These are phyloP conservation scores for Hippocampus zosterae DNA, from an alignment of 2,113 vertebrate genomes.

Conservation along the genomic window DNA sequence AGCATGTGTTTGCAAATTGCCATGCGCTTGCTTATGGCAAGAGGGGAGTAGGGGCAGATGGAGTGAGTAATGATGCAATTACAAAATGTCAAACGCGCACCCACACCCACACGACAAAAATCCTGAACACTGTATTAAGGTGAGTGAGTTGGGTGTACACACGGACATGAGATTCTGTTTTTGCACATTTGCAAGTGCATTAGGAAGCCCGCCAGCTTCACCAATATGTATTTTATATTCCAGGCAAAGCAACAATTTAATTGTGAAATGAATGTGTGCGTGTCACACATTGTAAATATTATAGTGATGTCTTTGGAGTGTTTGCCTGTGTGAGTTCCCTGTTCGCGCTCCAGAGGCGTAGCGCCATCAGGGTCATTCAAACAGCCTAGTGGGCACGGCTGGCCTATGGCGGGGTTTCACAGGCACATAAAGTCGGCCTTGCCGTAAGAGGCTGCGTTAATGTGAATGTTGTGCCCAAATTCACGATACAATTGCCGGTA, in stretches of 20 bases:
- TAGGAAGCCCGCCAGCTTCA: not conserved
- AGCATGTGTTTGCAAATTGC: conserved; percentile 62
- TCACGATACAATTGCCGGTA: not conserved
- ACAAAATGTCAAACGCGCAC: conserved; percentile 63
- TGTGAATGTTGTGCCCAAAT: not conserved
- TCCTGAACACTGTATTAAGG: not conserved
- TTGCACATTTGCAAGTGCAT: not conserved
- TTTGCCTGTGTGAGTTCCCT: not conserved
- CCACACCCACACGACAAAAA: conserved; percentile 15
- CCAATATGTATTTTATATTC: not conserved
- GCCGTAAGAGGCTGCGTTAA: not conserved
- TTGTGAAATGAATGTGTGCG: not conserved
- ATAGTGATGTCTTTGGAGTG: not conserved
- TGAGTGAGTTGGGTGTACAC: not conserved
- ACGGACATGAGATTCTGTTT: not conserved
- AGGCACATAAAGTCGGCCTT: not conserved
- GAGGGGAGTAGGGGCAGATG: conserved; percentile 24
- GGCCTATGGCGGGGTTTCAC: not conserved
- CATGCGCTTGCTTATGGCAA: conserved; percentile 35
- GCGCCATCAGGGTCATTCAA: not conserved
- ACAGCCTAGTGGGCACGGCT: not conserved
- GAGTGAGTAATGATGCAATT: conserved; percentile 65
- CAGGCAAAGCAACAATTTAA: not conserved
- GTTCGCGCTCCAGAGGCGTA: not conserved
- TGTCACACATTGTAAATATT: not conserved